Conservation (phyloP, 1,140 invertebrate species). For the Diorhabda carinulata region DNA sequence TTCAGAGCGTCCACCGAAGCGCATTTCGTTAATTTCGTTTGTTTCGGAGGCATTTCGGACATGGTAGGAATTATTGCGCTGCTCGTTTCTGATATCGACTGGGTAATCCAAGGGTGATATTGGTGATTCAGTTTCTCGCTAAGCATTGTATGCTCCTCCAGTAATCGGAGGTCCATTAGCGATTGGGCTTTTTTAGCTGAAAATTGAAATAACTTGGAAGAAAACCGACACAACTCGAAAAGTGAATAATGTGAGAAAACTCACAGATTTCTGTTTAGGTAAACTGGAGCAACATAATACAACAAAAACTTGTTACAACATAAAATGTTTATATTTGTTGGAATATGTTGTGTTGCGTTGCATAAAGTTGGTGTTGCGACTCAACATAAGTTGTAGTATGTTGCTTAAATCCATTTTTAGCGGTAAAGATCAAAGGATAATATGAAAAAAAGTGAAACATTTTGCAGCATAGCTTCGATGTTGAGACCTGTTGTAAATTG, state of each 20-base stretch:
- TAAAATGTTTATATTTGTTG: too few relatives aligned
- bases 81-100: slow-evolving; percentile 29
- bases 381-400: too few relatives aligned
- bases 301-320: too few relatives aligned
- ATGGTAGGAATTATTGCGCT: slow-evolving; percentile 27
- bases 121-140: slow-evolving; percentile 25
- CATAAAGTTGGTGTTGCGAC: too few relatives aligned
- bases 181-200: slow-evolving; percentile 52
- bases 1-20: slow-evolving; percentile 41
- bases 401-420: too few relatives aligned
- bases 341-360: too few relatives aligned
- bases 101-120: slow-evolving; percentile 32
- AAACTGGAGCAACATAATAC: too few relatives aligned
- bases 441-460: too few relatives aligned
- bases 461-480: too few relatives aligned
- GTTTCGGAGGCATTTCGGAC: slow-evolving; percentile 17
- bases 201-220: slow-evolving; percentile 5
- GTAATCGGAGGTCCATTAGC: slow-evolving; percentile 53
- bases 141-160: slow-evolving; percentile 39
- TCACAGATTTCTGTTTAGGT: too few relatives aligned
- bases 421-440: too few relatives aligned
- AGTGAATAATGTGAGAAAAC: slow-evolving; percentile 22
- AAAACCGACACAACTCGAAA: slow-evolving; percentile 13
- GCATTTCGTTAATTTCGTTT: slow-evolving; percentile 37
- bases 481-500: too few relatives aligned